A percentile compares a stretch with the other conserved stretches of the same genome.
These are phyloP conservation scores for Phocoena sinus DNA, from an alignment of 2,113 vertebrate species.

Conservation along the genomic window DNA sequence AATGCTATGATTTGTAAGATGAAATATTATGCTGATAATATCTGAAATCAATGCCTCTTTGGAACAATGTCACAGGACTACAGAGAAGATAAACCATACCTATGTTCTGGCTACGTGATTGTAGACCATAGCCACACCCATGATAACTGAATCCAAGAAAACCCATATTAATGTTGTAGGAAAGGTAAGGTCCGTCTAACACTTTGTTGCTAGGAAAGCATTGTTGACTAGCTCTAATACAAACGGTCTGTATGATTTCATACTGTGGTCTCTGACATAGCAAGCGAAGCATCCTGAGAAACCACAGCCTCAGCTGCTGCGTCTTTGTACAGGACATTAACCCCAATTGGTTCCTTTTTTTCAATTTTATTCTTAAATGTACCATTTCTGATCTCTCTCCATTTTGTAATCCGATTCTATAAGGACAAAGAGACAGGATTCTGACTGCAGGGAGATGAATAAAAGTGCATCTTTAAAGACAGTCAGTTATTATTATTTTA, in stretches of 20 bases:
- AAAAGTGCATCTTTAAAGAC: background rate
- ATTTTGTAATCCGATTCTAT: background rate
- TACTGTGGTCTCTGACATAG: conserved; percentile 61
- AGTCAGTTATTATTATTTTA: background rate
- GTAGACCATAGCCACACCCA: conserved; percentile 16
- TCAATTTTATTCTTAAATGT: conserved; percentile 15
- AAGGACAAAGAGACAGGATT: background rate
- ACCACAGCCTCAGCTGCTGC: conserved; percentile 40
- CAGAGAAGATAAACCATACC: background rate
- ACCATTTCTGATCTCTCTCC: background rate
- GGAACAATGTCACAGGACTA: background rate
- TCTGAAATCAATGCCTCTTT: background rate
- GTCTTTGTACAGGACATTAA: conserved; percentile 35
- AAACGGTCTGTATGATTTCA: conserved; percentile 60
- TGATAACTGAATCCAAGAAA: conserved; percentile 48
- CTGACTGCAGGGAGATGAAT: background rate
- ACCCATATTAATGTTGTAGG: background rate
- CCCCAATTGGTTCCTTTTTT: background rate
- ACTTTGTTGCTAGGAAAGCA: conserved; percentile 51
- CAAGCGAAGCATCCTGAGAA: conserved; percentile 53
- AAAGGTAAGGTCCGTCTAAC: conserved; percentile 33
- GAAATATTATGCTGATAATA: background rate
- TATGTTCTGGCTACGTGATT: background rate
- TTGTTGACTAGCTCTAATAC: conserved; percentile 42
- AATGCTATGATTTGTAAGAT: background rate